A percentile compares a stretch with the other conserved stretches of the same genome.
Evolutionary conservation across 2,113 vertebrate species (phyloP).

Genomic region (Gasterosteus aculeatus): DNA sequence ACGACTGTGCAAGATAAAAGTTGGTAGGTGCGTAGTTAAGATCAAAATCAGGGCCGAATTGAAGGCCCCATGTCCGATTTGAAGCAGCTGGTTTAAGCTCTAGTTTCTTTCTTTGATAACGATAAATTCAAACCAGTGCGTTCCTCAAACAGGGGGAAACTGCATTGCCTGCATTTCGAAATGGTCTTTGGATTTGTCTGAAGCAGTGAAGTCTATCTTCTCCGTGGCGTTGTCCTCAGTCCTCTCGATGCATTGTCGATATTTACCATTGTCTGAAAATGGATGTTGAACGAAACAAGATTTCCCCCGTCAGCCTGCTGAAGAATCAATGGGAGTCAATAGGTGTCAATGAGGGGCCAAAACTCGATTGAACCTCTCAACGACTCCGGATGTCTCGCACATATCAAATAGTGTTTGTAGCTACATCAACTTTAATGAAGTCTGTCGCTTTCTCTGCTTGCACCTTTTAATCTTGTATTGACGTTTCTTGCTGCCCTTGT

Average conservation of each 20-base stretch:
- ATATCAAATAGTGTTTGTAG: slow-evolving; percentile 70
- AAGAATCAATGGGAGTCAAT: slow-evolving; percentile 64
- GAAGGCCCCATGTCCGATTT: neutral
- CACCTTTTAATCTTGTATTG: slow-evolving; percentile 83
- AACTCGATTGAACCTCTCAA: slow-evolving; percentile 50
- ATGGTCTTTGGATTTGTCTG: neutral
- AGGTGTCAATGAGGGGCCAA: slow-evolving; percentile 61
- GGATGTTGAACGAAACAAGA: slow-evolving; percentile 19
- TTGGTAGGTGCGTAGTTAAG: neutral
- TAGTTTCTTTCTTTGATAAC: neutral
- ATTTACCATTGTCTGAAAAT: slow-evolving; percentile 26
- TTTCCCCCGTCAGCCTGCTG: slow-evolving; percentile 27
- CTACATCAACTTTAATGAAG: slow-evolving; percentile 79
- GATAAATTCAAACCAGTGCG: neutral
- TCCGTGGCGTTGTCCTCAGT: neutral
- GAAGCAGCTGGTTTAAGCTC: neutral
- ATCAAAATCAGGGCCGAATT: neutral
- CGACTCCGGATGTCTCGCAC: slow-evolving; percentile 56
- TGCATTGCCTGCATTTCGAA: neutral
- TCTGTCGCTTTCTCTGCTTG: slow-evolving; percentile 69
- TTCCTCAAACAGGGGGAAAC: neutral
- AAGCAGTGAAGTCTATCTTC: neutral
- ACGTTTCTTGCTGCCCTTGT: slow-evolving; percentile 69
- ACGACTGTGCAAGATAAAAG: neutral
- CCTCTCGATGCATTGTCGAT: slow-evolving; percentile 1